Conservation (phyloP, 2,113 vertebrate genomes). For the Manacus vitellinus region DNA sequence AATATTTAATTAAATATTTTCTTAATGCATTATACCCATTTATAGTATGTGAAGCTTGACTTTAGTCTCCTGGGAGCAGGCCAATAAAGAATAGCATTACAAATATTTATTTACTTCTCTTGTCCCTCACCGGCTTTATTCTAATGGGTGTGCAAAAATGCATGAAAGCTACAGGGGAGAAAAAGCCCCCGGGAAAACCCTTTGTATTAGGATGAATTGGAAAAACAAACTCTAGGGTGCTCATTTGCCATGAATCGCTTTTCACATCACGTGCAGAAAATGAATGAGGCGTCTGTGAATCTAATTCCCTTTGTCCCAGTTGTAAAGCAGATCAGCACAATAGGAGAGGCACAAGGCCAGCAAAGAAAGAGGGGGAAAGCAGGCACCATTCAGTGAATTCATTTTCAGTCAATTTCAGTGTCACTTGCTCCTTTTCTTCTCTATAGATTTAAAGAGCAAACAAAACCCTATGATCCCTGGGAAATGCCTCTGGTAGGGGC, state of each 20-base stretch:
- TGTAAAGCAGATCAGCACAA: conserved; percentile 45
- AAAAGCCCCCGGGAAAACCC: neutral
- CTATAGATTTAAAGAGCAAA: conserved; percentile 34
- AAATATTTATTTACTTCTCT: conserved; percentile 51
- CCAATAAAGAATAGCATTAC: conserved; percentile 42
- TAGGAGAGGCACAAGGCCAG: conserved; percentile 53
- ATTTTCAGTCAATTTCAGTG: conserved; percentile 20
- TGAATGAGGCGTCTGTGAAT: conserved; percentile 35
- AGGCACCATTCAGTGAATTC: conserved; percentile 23
- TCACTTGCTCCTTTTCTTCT: conserved; percentile 16
- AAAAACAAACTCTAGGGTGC: conserved; percentile 40
- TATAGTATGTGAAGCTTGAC: neutral
- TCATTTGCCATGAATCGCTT: conserved; percentile 24
- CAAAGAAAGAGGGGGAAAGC: conserved; percentile 46
- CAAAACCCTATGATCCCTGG: neutral
- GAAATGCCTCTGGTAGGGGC: conserved; percentile 7
- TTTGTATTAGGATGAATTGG: conserved; percentile 47
- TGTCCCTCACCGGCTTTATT: conserved; percentile 8
- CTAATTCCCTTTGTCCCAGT: conserved; percentile 57
- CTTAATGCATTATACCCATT: neutral
- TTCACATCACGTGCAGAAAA: conserved; percentile 30
- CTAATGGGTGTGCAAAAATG: conserved; percentile 24
- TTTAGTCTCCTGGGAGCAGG: conserved; percentile 24
- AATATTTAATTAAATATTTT: conserved; percentile 44
- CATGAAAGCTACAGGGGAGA: conserved; percentile 2